Evolutionary conservation across 1,140 invertebrate species (phyloP), one percentile per base, ranked within the genome.

Genomic region (Eurosta solidaginis): DNA sequence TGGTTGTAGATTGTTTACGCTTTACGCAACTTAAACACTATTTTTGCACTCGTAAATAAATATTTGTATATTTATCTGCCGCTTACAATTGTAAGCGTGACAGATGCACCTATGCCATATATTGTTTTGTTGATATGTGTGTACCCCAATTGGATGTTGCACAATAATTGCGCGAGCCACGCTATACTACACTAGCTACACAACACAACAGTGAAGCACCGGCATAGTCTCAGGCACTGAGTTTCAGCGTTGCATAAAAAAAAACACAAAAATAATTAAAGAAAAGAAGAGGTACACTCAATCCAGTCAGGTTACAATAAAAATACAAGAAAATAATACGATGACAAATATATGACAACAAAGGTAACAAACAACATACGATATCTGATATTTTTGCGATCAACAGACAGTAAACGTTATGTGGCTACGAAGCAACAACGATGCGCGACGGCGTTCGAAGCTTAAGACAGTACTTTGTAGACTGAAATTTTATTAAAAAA

Each of bases 151-250:
- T 22, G 14, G 40, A 17, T 68, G n/a, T 68, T 68, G 36, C 59
- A 68, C 59, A 68, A 68, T 68, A 68, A 68, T 68, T 68, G 40
- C 36, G 59, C 59, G 59, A 68, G 22, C 33, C 59, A 68, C 59
- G 59, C 59, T 33, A 68, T 6, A 9, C 33, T 25, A n/a, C n/a
- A n/a, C n/a, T n/a, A n/a, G 50, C 5, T 29, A 54, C 20, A 20
- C 50, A 29, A 40, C 17, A 54, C 50, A 27, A 12, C 25, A 63
- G 9, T 14, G 1, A 12, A 59, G 27, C 22, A 25, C 50, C 52
- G 33, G 17, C 27, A 33, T 14, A 12, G 29, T n/a, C 12, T n/a
- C 29, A 33, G 54, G 22, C 29, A 9, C 59, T 68, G n/a, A 40
- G 33, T n/a, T 20, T 33, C 17, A 20, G 27, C 59, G 9, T 9